Conservation (phyloP, 2,797 vertebrate genomes). For the Esox masquinongy region DNA sequence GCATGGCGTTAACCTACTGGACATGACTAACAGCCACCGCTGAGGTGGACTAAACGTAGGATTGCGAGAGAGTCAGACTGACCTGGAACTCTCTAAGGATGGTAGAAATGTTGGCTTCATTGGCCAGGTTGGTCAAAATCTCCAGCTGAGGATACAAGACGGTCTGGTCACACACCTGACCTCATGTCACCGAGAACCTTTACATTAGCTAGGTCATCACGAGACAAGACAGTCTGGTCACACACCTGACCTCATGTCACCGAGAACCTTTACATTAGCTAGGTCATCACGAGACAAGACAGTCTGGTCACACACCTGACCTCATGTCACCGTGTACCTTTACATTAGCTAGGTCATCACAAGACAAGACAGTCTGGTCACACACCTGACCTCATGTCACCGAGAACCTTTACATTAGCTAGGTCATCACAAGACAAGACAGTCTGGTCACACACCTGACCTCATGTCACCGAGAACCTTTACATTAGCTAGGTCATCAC, state of each 20-base stretch:
- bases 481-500: no score
- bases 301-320: no score
- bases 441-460: no score
- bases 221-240: no score
- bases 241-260: neutral
- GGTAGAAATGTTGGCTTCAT: conserved; percentile 93
- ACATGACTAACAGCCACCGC: no score
- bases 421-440: no score
- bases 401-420: conserved; percentile 7
- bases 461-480: no score
- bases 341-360: neutral
- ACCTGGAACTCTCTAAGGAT: conserved; percentile 98
- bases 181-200: neutral
- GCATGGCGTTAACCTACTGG: neutral
- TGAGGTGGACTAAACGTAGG: neutral
- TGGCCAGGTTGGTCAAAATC: conserved; percentile 95
- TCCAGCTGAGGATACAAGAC: conserved; percentile 82
- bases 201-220: no score
- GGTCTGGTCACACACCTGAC: neutral
- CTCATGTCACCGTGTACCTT: conserved; percentile 1
- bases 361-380: no score
- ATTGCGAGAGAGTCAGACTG: conserved; percentile 34
- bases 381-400: neutral
- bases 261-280: neutral
- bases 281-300: no score